Percentiles rank a stretch among this genome's conserved stretches.
Conservation (phyloP, 2,888 invertebrate species). For the Diloba caeruleocephala region DNA sequence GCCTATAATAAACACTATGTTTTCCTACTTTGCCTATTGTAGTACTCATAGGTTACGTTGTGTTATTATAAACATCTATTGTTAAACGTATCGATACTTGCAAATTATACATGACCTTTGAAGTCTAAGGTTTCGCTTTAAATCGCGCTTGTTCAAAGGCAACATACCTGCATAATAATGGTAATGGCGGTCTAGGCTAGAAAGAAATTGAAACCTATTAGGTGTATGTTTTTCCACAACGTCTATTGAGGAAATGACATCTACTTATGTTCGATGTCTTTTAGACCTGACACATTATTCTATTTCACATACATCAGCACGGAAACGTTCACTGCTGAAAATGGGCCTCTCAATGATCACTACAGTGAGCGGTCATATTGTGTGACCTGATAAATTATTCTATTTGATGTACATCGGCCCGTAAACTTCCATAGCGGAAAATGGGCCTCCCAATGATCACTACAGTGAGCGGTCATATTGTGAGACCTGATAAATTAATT, state of each 20-base stretch:
- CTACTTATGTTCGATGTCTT: slow-evolving; percentile 24
- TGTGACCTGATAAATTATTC: too few species aligned
- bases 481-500: too few species aligned
- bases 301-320: neutral
- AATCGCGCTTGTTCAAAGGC: slow-evolving; percentile 21
- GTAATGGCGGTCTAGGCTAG: slow-evolving; percentile 3
- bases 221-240: slow-evolving; percentile 21
- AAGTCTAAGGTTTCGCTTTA: slow-evolving; percentile 30
- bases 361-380: too few species aligned
- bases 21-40: slow-evolving; percentile 21
- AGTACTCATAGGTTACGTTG: slow-evolving; percentile 11
- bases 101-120: slow-evolving; percentile 39
- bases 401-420: too few species aligned
- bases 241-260: slow-evolving; percentile 27
- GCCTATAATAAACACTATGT: slow-evolving; percentile 23
- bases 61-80: slow-evolving; percentile 47
- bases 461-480: too few species aligned
- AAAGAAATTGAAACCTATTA: slow-evolving; percentile 29
- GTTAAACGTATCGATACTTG: slow-evolving; percentile 25
- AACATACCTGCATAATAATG: slow-evolving; percentile 33
- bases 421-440: too few species aligned
- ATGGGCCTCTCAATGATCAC: too few species aligned
- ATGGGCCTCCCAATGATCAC: too few species aligned
- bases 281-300: slow-evolving; percentile 3
- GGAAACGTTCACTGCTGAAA: too few species aligned